Evolutionary conservation across 1,140 invertebrate species (phyloP).

Genomic region (Nasonia giraulti): DNA sequence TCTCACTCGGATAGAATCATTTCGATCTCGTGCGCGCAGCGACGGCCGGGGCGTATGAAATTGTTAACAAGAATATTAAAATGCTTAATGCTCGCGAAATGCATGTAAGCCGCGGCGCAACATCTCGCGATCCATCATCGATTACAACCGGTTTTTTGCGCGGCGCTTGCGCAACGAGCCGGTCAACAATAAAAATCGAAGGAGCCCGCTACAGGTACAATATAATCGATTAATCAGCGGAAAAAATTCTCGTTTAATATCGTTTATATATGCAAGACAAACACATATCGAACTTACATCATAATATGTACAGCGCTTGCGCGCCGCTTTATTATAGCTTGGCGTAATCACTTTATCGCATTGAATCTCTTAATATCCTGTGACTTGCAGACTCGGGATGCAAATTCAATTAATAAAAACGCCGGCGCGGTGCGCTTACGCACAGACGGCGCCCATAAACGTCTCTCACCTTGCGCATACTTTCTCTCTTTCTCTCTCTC

Average conservation of each 20-base stretch:
- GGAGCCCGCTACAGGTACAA: background rate
- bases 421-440: background rate
- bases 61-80: slow-evolving; percentile 45
- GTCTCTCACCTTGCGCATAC: slow-evolving; percentile 4
- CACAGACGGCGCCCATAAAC: slow-evolving; percentile 6
- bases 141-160: slow-evolving; percentile 33
- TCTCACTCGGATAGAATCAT: slow-evolving; percentile 11
- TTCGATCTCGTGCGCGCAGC: background rate
- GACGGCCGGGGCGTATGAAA: background rate
- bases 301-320: background rate
- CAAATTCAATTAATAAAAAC: slow-evolving; percentile 42
- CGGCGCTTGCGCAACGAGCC: background rate
- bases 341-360: background rate
- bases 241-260: slow-evolving; percentile 23
- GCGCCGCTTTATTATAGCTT: background rate
- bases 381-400: slow-evolving; percentile 27
- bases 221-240: slow-evolving; percentile 36
- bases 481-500: background rate
- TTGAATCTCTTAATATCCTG: slow-evolving; percentile 40
- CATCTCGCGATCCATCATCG: slow-evolving; percentile 25
- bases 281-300: slow-evolving; percentile 1
- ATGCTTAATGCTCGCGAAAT: slow-evolving; percentile 14
- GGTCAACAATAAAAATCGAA: slow-evolving; percentile 25
- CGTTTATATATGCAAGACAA: background rate
- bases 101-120: slow-evolving; percentile 22